Evolutionary conservation across 92 coral and sea anemone genomes (phyloP).

Genomic region (Parazoanthus swiftii): DNA sequence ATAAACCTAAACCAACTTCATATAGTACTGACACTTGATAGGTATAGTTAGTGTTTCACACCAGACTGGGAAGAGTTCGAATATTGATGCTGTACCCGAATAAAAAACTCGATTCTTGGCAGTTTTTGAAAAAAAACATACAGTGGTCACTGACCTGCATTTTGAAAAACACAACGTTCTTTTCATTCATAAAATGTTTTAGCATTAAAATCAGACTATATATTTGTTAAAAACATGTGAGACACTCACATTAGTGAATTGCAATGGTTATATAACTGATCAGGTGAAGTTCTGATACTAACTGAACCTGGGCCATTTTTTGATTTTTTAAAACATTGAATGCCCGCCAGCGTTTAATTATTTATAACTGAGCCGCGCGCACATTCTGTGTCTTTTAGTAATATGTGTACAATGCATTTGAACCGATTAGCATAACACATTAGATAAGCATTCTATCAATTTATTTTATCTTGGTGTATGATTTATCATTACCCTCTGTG

Average conservation of each 20-base stretch:
- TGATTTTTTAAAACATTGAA: not conserved
- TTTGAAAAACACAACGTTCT: not conserved
- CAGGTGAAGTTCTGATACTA: not conserved
- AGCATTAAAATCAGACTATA: not conserved
- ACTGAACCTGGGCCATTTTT: slow-evolving; percentile 9
- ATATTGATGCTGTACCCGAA: too few relatives aligned
- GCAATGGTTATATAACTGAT: slow-evolving; percentile 22
- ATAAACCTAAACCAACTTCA: too few relatives aligned
- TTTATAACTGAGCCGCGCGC: slow-evolving; percentile 30
- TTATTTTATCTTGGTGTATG: slow-evolving; percentile 50
- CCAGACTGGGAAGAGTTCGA: too few relatives aligned
- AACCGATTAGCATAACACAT: slow-evolving; percentile 49
- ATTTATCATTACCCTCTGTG: slow-evolving; percentile 51
- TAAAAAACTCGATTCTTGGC: not conserved
- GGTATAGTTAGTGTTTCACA: too few relatives aligned
- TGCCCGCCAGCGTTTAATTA: slow-evolving; percentile 44
- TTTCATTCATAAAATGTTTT: not conserved
- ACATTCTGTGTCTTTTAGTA: slow-evolving; percentile 28
- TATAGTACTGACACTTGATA: too few relatives aligned
- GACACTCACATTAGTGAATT: not conserved
- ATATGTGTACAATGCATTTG: slow-evolving; percentile 46
- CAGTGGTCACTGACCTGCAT: not conserved
- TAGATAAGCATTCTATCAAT: slow-evolving; percentile 45
- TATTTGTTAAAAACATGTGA: not conserved
- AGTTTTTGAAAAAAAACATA: not conserved